Percentiles rank a stretch among this genome's conserved stretches.
These are phyloP conservation scores for Neodiprion fabricii DNA, from an alignment of 1,140 invertebrate genomes.

Conservation along the genomic window DNA sequence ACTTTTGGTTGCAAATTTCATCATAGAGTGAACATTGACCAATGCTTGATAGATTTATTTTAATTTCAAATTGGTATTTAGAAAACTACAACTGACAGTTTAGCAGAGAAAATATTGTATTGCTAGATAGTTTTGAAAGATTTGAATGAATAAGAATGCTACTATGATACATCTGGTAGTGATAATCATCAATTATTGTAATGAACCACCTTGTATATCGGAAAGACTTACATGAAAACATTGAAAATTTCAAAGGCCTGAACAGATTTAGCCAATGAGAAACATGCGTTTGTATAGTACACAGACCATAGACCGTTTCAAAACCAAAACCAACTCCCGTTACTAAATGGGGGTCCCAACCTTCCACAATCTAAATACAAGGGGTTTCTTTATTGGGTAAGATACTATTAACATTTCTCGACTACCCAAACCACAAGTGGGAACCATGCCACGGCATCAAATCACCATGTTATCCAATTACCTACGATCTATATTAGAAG, in stretches of 20 bases:
- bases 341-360: slow-evolving; percentile 1
- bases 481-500: too few relatives aligned
- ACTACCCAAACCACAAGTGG: neutral
- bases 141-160: too few relatives aligned
- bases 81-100: too few relatives aligned
- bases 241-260: too few relatives aligned
- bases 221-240: neutral
- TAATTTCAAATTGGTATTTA: too few relatives aligned
- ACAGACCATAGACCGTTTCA: neutral
- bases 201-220: slow-evolving; percentile 7
- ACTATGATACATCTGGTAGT: too few relatives aligned
- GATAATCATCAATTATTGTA: neutral
- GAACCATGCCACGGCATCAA: slow-evolving; percentile 48
- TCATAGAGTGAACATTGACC: too few relatives aligned
- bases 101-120: too few relatives aligned
- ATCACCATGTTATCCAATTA: slow-evolving; percentile 31
- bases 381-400: neutral
- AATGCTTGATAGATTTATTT: too few relatives aligned
- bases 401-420: neutral
- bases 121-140: too few relatives aligned
- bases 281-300: neutral
- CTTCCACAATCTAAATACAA: slow-evolving; percentile 1
- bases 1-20: too few relatives aligned
- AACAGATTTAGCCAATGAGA: too few relatives aligned
- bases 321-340: slow-evolving; percentile 7